Percentiles rank a stretch among this genome's conserved stretches.
Conservation (phyloP, 1,140 invertebrate genomes). For the Melitaea cinxia region DNA sequence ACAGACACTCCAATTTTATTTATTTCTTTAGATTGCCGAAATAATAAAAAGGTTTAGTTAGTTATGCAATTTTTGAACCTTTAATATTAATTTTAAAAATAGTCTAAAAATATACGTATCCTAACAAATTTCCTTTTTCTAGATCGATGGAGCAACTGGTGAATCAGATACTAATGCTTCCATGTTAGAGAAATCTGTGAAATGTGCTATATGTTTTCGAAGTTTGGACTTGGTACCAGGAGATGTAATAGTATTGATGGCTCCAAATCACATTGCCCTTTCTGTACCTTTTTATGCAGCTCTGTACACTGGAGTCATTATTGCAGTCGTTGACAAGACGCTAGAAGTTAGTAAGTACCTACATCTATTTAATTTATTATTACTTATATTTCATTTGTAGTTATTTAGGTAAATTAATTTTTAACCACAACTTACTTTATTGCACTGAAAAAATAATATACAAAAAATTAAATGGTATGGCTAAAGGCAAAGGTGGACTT, state of each 20-base stretch:
- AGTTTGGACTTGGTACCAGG: constrained; percentile 62
- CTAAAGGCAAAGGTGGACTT: too few species aligned
- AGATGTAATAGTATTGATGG: constrained; percentile 73
- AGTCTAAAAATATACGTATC: too few species aligned
- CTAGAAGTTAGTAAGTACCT: constrained; percentile 33
- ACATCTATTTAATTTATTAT: not conserved
- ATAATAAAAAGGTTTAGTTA: too few species aligned
- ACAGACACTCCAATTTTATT: too few species aligned
- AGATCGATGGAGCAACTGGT: constrained; percentile 76
- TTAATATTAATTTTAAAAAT: too few species aligned
- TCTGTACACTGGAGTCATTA: constrained; percentile 40
- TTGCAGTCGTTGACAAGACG: constrained; percentile 35
- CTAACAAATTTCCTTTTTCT: not conserved
- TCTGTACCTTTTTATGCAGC: constrained; percentile 63
- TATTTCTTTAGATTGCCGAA: too few species aligned
- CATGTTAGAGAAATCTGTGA: constrained; percentile 52
- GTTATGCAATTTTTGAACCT: too few species aligned
- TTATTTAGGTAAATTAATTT: too few species aligned
- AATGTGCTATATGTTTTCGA: constrained; percentile 53
- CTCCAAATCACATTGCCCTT: constrained; percentile 59
- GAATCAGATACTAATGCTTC: constrained; percentile 65
- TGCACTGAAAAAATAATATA: too few species aligned
- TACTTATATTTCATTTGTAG: too few species aligned
- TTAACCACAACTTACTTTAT: too few species aligned
- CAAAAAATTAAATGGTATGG: too few species aligned